Evolutionary conservation across 2,888 invertebrate genomes (phyloP), one percentile per base, ranked within the genome.

Genomic region (Pomacea canaliculata): DNA sequence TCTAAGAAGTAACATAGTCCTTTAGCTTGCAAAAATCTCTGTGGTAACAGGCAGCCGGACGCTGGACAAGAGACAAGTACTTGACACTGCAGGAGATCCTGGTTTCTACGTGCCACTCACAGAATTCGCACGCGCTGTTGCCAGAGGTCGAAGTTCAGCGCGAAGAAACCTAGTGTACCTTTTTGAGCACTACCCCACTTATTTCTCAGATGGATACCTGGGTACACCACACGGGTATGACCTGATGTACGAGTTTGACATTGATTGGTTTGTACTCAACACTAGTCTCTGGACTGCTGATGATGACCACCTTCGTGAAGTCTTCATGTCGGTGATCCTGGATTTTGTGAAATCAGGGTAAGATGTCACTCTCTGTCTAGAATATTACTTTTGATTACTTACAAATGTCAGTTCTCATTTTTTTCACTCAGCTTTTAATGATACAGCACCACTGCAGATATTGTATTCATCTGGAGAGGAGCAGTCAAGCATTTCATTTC

Each of bases 281-380:
- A 2, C 69, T 9, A 68, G 69, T 37, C 49, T 68, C 37, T 68
- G 69, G 69, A 48, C 7, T 68, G 46, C n/a, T 46, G 69, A 68
- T 23, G 69, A 68, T 27, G 37, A 23, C 12, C 10, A 5, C 19
- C n/a, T 68, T 13, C 19, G 27, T 12, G 12, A 46, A 7, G 9
- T 7, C 9, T 68, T 48, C 69, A 23, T 19, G 10, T 27, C 12
- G 12, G 19, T 63, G 23, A 63, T 63, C 13, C 1, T 19, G 19
- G 7, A 8, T 10, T 63, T 63, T 19, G 63, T 63, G 12, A 16
- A 56, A 56, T 16, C 63, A 19, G n/a, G 63, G 63, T 63, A 12
- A 63, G 63, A 19, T 37, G 3, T 37, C 5, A 23, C 37, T 37
- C 37, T 37, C 37, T 37, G 5, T 37, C 4, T 37, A 37, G 37